Conservation (phyloP, 1,140 invertebrate species). For the Brachionus rubens region DNA sequence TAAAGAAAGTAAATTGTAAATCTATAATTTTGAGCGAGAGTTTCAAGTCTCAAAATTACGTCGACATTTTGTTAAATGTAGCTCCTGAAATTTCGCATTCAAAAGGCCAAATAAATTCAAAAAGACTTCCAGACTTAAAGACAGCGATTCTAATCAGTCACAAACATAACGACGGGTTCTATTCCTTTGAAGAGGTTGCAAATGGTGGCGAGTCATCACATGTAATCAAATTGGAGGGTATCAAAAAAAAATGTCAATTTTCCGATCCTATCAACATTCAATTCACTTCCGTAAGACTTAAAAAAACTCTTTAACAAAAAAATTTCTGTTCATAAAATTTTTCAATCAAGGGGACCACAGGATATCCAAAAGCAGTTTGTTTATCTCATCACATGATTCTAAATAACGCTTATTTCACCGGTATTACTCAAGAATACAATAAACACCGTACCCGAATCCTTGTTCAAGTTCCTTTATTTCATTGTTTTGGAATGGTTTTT, state of each 20-base stretch:
- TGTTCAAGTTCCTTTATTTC: slow-evolving; percentile 82
- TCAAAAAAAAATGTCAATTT: slow-evolving; percentile 65
- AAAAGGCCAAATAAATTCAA: slow-evolving; percentile 50
- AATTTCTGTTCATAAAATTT: too few relatives aligned
- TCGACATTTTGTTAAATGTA: slow-evolving; percentile 65
- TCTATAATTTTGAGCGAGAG: slow-evolving; percentile 69
- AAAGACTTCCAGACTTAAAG: slow-evolving; percentile 56
- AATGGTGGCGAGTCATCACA: slow-evolving; percentile 51
- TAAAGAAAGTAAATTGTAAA: slow-evolving; percentile 74
- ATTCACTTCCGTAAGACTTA: slow-evolving; percentile 70
- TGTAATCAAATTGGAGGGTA: slow-evolving; percentile 56
- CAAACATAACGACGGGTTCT: slow-evolving; percentile 51
- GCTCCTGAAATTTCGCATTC: slow-evolving; percentile 57
- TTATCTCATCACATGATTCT: slow-evolving; percentile 77
- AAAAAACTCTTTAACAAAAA: too few relatives aligned
- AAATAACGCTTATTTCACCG: slow-evolving; percentile 76
- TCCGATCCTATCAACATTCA: slow-evolving; percentile 74
- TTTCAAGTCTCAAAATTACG: slow-evolving; percentile 71
- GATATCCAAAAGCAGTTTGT: slow-evolving; percentile 77
- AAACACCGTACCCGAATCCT: slow-evolving; percentile 64
- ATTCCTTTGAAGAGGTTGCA: slow-evolving; percentile 57
- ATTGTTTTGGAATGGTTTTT: slow-evolving; percentile 78
- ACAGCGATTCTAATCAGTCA: slow-evolving; percentile 56
- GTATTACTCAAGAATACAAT: slow-evolving; percentile 65
- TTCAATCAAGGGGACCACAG: slow-evolving; percentile 76